Conservation (phyloP, 2,113 vertebrate species). For the Saimiri boliviensis region DNA sequence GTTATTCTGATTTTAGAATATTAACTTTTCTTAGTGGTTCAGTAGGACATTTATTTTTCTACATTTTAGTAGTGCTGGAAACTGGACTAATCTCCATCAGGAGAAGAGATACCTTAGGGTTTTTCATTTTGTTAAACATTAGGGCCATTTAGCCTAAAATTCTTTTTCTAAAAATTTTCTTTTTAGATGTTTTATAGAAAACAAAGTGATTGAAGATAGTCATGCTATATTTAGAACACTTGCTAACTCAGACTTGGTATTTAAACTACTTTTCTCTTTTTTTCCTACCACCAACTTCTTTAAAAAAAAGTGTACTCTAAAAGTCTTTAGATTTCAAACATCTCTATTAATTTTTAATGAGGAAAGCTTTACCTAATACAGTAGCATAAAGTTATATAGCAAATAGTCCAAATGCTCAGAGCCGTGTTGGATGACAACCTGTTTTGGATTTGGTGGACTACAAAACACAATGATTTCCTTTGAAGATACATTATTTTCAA, state of each 20-base stretch:
- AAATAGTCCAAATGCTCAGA: not conserved
- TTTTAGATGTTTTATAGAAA: not conserved
- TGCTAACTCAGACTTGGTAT: not conserved
- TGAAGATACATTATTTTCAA: not conserved
- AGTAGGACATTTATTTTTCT: not conserved
- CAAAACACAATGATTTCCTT: not conserved
- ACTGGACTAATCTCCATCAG: not conserved
- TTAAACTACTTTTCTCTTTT: not conserved
- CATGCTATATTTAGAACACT: not conserved
- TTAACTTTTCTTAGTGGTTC: not conserved
- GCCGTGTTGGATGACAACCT: not conserved
- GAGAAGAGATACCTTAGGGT: not conserved
- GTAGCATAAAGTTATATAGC: not conserved
- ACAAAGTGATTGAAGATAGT: not conserved
- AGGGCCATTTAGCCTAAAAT: not conserved
- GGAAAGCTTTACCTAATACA: not conserved
- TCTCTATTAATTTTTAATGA: not conserved
- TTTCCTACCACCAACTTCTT: not conserved
- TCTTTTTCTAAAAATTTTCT: not conserved
- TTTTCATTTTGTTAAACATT: constrained; percentile 20
- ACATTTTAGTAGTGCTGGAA: not conserved
- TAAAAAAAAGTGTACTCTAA: not conserved
- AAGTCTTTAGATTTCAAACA: not conserved
- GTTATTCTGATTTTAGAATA: not conserved
- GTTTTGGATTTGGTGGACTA: not conserved